Evolutionary conservation across 2,113 vertebrate species (phyloP), one percentile per base, ranked within the genome.

Genomic region (Atractosteus spatula): DNA sequence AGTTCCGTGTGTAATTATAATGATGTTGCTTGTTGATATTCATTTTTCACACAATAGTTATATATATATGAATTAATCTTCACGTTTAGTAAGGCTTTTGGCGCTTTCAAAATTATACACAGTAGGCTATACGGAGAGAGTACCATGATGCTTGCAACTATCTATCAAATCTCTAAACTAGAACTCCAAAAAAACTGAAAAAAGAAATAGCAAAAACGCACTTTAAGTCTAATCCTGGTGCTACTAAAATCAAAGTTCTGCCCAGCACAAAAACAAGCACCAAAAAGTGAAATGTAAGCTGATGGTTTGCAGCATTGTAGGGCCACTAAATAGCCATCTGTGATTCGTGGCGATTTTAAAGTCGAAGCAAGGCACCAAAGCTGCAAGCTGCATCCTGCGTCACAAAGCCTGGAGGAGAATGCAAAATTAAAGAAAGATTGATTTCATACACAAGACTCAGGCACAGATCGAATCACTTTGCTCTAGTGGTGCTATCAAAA

Each of bases 241-340:
- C 86, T 87, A 90, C 85, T 86, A 83, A 90, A 88, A 87, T 77
- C 73, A 81, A 80, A 91, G 84, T 82, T 91, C 89, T 87, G 87
- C 87, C 89, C 85, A 77, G 81, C 84, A 90, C 86, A 89, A 90
- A 83, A 89, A 91, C 85, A 92, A 90, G 88, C 86, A 89, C 89
- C 82, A 92, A 71, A 91, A 83, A 89, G 91, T 94, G 91, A 91
- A 93, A 93, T 91, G 94, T 92, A 93, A 96, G 94, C 94, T 86
- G 92, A 94, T 94, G 95, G 93, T 94, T 94, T 97, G 96, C 96
- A 99, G 97, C 97, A 99, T 96, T 94, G 93, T 93, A 99, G 96
- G 96, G 96, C 97, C 94, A 95, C 94, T 96, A 93, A 94, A 95
- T 92, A 96, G 95, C 95, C 96, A 96, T 96, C 94, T 93, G 94